Percentiles rank a stretch among this genome's conserved stretches.
Conservation (phyloP, 2,113 vertebrate species). For the Dendrocopos noguchii region DNA sequence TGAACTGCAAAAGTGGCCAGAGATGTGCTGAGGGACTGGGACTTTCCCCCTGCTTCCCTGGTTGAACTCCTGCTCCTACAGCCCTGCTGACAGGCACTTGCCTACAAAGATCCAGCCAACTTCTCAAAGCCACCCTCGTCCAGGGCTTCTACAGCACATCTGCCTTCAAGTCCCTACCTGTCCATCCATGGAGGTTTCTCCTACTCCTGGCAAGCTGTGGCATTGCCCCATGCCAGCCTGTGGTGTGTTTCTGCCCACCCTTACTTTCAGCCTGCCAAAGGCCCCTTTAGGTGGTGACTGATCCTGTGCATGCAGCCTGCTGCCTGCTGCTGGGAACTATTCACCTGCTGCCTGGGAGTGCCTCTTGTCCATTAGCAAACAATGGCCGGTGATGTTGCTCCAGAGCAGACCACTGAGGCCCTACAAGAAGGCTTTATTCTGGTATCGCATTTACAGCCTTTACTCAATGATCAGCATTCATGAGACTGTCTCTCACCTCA, state of each 20-base stretch:
- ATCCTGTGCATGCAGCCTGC: neutral
- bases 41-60: rapidly evolving
- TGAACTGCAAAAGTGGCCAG: rapidly evolving
- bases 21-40: rapidly evolving
- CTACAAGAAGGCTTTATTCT: neutral
- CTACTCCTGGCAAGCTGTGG: rapidly evolving
- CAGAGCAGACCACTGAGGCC: neutral
- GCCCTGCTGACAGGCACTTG: no score
- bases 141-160: neutral
- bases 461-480: rapidly evolving
- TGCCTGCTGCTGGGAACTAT: neutral
- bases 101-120: neutral
- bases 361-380: rapidly evolving
- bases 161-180: neutral
- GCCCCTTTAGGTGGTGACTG: rapidly evolving
- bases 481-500: rapidly evolving
- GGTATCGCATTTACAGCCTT: rapidly evolving
- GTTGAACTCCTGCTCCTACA: rapidly evolving
- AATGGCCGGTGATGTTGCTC: neutral
- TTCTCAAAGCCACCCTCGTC: rapidly evolving
- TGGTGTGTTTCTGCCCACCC: neutral
- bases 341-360: neutral
- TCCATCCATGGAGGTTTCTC: neutral
- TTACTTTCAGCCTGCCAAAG: neutral
- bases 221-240: neutral